A percentile compares a stretch with the other conserved stretches of the same genome.
Conservation (phyloP, 2,888 invertebrate species). For the Beris morrisii region DNA sequence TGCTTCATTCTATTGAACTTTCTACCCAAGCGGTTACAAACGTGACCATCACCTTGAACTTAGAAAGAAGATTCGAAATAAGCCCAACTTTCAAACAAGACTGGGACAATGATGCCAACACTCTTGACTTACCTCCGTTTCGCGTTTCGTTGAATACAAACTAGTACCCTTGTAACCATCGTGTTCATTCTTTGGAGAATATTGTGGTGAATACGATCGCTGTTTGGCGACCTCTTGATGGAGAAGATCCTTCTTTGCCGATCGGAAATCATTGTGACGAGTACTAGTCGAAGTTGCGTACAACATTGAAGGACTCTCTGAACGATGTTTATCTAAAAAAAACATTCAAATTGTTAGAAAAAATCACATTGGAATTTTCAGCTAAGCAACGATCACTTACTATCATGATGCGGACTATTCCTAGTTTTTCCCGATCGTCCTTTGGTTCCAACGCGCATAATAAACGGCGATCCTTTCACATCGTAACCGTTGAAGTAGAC, state of each 20-base stretch:
- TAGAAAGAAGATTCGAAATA: no score
- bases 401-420: constrained; percentile 61
- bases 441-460: constrained; percentile 80
- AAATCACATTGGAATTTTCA: background rate
- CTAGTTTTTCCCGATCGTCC: constrained; percentile 61
- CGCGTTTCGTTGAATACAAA: constrained; percentile 51
- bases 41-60: no score
- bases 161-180: constrained; percentile 52
- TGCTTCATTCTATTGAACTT: no score
- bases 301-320: constrained; percentile 56
- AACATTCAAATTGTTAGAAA: constrained; percentile 4
- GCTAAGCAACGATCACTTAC: constrained; percentile 46
- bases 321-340: constrained; percentile 48
- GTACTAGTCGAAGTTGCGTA: constrained; percentile 52
- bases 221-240: constrained; percentile 45
- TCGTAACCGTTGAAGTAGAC: constrained; percentile 93
- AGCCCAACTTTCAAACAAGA: background rate
- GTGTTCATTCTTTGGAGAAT: constrained; percentile 52
- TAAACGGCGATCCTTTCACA: constrained; percentile 80
- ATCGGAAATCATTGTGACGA: constrained; percentile 53
- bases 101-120: background rate
- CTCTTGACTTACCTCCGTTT: constrained; percentile 51
- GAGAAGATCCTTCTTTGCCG: constrained; percentile 43
- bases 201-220: constrained; percentile 55
- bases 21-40: no score